Base-by-base conservation (phyloP, 2,888 invertebrate genomes). In the Cosmia pyralina region DNA sequence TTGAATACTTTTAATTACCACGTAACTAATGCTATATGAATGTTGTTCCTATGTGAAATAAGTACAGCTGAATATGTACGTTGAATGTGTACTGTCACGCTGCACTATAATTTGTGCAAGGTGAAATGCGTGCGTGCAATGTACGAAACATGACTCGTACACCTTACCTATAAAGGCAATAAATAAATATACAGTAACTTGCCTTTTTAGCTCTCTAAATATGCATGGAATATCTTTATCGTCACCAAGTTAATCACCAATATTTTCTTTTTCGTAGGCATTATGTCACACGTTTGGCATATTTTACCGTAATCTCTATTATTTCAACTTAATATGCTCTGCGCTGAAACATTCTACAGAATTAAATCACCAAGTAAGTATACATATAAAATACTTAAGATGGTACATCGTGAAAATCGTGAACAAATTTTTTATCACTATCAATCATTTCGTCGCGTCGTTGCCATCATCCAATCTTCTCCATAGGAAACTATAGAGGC, bases 261-360 rank as follows among this genome's bases (percentile, higher is more conserved):
- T 19, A 19, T 59, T 59, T 59, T 28, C 3, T 41, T 66, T 44
- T 41, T 41, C 1, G 15, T 41, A 67, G 66, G 6, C 0, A 67
- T 62, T 67, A n/a, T 60, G 28, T 62, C 28, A 44, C 19, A 62
- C 28, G 19, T n/a, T 67, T 15, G 19, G 10, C 44, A 67, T n/a
- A 67, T 62, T 62, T 44, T 67, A 62, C 66, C 60, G 60, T 11
- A 62, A 67, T 28, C 62, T 67, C 2, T 7, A 15, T 6, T 62
- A 62, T 11, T 10, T 19, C 19, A 6, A 67, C 19, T n/a, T 62
- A 10, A 4, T 67, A 28, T 67, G 44, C 44, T 6, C 62, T 10
- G 0, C 0, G 4, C 6, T 67, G 6, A 67, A 60, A 62, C 15
- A 0, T 2, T 28, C 44, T 5, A n/a, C 44, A 3, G 44, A 11